Conservation (phyloP, 2,888 invertebrate species). For the Epistrophe eligans region DNA sequence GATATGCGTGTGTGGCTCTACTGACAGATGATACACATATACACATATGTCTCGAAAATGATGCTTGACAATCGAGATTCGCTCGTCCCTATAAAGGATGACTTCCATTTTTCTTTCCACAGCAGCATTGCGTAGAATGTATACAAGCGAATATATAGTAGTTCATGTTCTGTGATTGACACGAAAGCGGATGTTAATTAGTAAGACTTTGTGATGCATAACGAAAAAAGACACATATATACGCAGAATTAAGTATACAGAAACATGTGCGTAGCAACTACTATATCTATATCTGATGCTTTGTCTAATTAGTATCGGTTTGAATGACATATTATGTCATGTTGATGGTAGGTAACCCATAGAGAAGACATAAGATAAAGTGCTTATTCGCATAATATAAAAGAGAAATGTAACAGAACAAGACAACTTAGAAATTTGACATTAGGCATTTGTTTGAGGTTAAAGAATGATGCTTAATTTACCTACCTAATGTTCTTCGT, state of each 20-base stretch:
- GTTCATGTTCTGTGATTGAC: constrained; percentile 55
- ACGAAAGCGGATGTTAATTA: constrained; percentile 70
- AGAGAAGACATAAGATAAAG: not conserved
- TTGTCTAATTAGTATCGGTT: constrained; percentile 61
- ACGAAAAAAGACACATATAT: not conserved
- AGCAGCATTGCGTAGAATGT: not conserved
- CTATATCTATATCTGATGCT: constrained; percentile 9
- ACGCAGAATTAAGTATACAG: not conserved
- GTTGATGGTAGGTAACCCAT: constrained; percentile 9
- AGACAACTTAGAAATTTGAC: constrained; percentile 5
- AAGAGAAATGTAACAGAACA: not conserved
- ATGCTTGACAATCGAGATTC: constrained; percentile 43
- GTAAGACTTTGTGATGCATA: constrained; percentile 43
- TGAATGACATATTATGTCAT: constrained; percentile 47
- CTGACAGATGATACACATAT: not conserved
- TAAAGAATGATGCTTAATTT: not conserved
- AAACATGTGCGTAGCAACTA: constrained; percentile 4
- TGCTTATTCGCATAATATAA: not conserved
- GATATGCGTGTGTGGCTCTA: constrained; percentile 11
- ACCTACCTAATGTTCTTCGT: not conserved
- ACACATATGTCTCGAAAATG: constrained; percentile 28
- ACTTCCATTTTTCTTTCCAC: not conserved
- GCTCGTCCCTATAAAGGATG: not conserved
- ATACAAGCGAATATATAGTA: not conserved
- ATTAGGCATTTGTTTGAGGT: constrained; percentile 26